These are phyloP conservation scores for Channa striata DNA, from an alignment of 2,797 vertebrate species.

Conservation along the genomic window DNA sequence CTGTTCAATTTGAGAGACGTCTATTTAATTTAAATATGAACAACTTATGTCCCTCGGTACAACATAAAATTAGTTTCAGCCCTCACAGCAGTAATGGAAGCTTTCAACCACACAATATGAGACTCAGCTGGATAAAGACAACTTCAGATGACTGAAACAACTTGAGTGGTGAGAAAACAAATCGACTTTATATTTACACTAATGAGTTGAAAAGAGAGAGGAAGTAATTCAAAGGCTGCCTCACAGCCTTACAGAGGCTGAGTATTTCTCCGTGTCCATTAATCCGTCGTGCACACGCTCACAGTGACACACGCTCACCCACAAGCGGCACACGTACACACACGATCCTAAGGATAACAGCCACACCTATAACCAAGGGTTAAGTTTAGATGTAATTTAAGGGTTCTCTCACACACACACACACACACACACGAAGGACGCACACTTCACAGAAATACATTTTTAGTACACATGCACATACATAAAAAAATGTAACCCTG, in stretches of 20 bases:
- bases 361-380: constrained; percentile 59
- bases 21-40: not conserved
- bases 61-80: not conserved
- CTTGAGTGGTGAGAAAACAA: too few species aligned
- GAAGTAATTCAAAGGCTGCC: constrained; percentile 43
- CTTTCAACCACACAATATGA: not conserved
- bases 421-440: constrained; percentile 4
- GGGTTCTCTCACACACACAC: constrained; percentile 21
- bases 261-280: constrained; percentile 68
- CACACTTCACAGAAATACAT: too few species aligned
- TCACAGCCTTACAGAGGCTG: constrained; percentile 59
- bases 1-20: not conserved
- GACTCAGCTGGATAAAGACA: not conserved
- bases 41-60: not conserved
- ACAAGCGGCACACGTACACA: constrained; percentile 57
- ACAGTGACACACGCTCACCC: constrained; percentile 43
- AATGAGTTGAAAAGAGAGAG: too few species aligned
- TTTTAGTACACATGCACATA: too few species aligned
- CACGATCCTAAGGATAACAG: constrained; percentile 62
- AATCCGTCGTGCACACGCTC: constrained; percentile 56
- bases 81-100: not conserved
- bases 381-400: constrained; percentile 64
- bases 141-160: too few species aligned
- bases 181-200: too few species aligned
- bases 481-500: too few species aligned